A percentile compares a stretch with the other conserved stretches of the same genome.
These are phyloP conservation scores for Fragum sueziense DNA, from an alignment of 2,888 invertebrate species.

Conservation along the genomic window DNA sequence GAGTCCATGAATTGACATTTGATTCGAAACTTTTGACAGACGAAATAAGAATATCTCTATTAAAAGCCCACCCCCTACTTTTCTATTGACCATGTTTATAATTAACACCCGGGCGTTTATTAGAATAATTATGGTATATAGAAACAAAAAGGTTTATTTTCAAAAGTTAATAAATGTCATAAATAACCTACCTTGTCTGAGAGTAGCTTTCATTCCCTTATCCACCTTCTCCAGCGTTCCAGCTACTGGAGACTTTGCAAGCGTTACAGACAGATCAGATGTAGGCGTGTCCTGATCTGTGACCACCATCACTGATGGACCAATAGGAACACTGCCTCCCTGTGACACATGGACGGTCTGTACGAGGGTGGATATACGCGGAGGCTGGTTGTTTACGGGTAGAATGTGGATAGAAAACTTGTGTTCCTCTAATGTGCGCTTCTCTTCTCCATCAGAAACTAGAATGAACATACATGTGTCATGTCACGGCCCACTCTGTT, in stretches of 20 bases:
- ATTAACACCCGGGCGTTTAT: no score
- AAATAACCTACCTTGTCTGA: constrained; percentile 58
- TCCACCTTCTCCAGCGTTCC: constrained; percentile 70
- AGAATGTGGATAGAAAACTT: constrained; percentile 72
- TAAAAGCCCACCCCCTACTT: no score
- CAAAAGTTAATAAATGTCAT: no score
- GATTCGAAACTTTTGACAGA: no score
- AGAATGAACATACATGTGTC: constrained; percentile 16
- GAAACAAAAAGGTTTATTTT: no score
- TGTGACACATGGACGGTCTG: constrained; percentile 67
- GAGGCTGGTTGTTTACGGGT: constrained; percentile 78
- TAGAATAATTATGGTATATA: no score
- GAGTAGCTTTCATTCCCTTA: constrained; percentile 50
- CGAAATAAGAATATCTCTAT: no score
- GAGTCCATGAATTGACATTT: no score
- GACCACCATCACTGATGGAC: constrained; percentile 67
- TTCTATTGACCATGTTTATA: no score
- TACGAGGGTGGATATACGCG: constrained; percentile 62
- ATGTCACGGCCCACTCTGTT: background rate
- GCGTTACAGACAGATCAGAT: constrained; percentile 66
- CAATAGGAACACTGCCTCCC: constrained; percentile 69
- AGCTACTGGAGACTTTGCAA: constrained; percentile 64
- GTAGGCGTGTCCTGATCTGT: constrained; percentile 72
- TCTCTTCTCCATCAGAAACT: constrained; percentile 70
- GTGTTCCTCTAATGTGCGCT: constrained; percentile 63